phyloP scores from a whole-genome alignment of 1,140 invertebrate genomes.

The Condylostylus longicornis region DNA sequence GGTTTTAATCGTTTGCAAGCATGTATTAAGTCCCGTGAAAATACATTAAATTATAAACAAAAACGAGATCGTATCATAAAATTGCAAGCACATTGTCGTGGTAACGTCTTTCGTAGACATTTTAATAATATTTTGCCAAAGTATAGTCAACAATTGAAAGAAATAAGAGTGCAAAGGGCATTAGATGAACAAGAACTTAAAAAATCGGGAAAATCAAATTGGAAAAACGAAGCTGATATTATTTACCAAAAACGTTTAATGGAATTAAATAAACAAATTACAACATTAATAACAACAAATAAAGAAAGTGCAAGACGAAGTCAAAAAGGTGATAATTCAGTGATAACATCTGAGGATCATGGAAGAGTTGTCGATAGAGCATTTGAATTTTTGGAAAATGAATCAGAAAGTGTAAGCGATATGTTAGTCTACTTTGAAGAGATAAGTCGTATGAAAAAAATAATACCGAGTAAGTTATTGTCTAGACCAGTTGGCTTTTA shows the following conservation, averaged over 20 bases:
- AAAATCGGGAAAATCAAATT: conserved; percentile 47
- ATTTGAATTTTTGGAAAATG: conserved; percentile 41
- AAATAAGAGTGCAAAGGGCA: conserved; percentile 38
- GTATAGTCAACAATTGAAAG: conserved; percentile 27
- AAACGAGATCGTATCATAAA: conserved; percentile 50
- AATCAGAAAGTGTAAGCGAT: conserved; percentile 31
- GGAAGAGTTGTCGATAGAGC: conserved; percentile 42
- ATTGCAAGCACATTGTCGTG: conserved; percentile 57
- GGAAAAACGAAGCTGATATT: conserved; percentile 50
- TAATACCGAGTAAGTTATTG: conserved; percentile 26
- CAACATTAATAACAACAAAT: conserved; percentile 3
- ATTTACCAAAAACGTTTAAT: conserved; percentile 50
- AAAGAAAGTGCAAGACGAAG: not conserved
- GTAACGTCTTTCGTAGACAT: conserved; percentile 48
- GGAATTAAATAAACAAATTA: conserved; percentile 23
- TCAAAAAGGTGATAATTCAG: conserved; percentile 17
- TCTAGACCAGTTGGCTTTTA: conserved; percentile 31
- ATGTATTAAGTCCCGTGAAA: conserved; percentile 57
- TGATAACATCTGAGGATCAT: conserved; percentile 30
- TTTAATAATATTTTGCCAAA: conserved; percentile 6
- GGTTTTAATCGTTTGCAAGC: conserved; percentile 77
- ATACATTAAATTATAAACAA: conserved; percentile 56
- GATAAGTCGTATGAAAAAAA: conserved; percentile 20
- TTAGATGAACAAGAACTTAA: conserved; percentile 46
- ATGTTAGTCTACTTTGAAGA: conserved; percentile 29